Conservation (phyloP, 2,888 invertebrate genomes). For the Drosophila melanosoma region DNA sequence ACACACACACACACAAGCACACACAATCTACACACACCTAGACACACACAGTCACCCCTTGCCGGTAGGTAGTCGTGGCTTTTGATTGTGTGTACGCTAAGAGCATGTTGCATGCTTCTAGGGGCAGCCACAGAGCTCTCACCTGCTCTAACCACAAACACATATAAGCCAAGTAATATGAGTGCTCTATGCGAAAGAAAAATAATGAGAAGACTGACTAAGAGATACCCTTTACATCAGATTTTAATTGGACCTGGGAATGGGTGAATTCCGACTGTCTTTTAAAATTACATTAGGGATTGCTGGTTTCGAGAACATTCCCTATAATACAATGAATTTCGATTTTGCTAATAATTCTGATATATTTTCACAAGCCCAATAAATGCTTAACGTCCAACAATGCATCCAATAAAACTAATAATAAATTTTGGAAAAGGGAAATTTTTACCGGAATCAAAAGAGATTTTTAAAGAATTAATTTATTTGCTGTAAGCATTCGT, state of each 20-base stretch:
- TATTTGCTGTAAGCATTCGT: not conserved
- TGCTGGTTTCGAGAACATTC: not conserved
- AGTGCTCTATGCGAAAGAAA: not conserved
- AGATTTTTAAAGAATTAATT: not conserved
- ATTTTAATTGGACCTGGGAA: not conserved
- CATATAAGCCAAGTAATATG: not conserved
- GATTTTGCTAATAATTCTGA: not conserved
- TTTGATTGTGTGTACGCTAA: conserved; percentile 1
- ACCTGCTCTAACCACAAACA: conserved; percentile 43
- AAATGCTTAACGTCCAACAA: rapidly evolving
- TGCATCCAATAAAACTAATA: no score
- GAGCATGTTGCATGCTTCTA: conserved; percentile 52
- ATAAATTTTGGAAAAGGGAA: not conserved
- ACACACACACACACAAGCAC: not conserved
- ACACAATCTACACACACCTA: not conserved
- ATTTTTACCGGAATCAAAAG: no score
- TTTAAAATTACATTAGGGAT: not conserved
- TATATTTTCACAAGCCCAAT: not conserved
- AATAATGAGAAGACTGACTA: not conserved
- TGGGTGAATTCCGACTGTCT: not conserved
- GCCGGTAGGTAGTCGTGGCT: conserved; percentile 10
- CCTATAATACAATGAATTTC: not conserved
- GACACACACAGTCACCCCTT: not conserved
- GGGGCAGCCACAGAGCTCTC: conserved; percentile 39
- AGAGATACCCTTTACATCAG: not conserved